phyloP scores from a whole-genome alignment of 2,888 invertebrate genomes.

The Brachypalpus laphriformis region DNA sequence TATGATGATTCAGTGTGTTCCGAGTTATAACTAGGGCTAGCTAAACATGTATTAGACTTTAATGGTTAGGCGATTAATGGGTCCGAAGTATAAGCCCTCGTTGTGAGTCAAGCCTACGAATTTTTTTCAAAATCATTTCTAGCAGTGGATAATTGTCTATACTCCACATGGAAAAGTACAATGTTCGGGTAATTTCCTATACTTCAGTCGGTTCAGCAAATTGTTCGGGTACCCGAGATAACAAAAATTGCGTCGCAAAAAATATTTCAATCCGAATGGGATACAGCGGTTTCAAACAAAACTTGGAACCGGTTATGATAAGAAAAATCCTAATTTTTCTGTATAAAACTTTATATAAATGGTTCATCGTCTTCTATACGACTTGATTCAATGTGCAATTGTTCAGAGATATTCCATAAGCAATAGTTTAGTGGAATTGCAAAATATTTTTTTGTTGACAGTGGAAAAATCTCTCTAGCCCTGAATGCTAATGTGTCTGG shows the following conservation, averaged over 20 bases:
- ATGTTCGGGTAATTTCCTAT: not conserved
- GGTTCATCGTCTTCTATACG: not conserved
- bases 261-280: not conserved
- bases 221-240: not conserved
- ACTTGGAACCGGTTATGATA: slow-evolving; percentile 10
- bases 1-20: not conserved
- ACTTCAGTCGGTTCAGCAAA: not conserved
- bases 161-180: not conserved
- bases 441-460: slow-evolving; percentile 25
- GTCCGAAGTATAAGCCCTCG: too few relatives aligned
- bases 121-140: too few relatives aligned
- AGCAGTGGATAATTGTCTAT: too few relatives aligned
- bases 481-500: not conserved
- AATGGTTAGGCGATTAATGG: too few relatives aligned
- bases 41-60: too few relatives aligned
- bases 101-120: too few relatives aligned
- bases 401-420: not conserved
- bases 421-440: slow-evolving; percentile 1
- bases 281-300: not conserved
- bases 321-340: not conserved
- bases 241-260: not conserved
- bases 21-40: too few relatives aligned
- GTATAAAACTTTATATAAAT: not conserved
- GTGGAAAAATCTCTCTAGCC: slow-evolving; percentile 1
- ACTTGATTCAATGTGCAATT: not conserved